Evolutionary conservation across 53 echinoderm and acorn worm genomes (phyloP).

Genomic region (Actinopyga echinites): DNA sequence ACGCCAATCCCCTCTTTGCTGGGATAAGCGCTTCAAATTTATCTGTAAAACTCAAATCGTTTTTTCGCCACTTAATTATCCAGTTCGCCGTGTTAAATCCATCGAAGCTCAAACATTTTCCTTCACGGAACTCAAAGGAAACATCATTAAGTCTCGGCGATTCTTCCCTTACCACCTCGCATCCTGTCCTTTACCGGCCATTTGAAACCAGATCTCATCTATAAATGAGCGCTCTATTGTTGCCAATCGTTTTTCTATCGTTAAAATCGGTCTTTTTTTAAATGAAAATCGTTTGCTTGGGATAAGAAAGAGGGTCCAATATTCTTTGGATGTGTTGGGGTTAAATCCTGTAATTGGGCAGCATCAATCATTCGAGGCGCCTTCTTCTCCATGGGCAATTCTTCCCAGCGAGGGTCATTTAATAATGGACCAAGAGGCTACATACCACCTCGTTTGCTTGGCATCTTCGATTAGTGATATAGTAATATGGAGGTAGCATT

Average conservation of each 20-base stretch:
- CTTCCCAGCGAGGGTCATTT: slow-evolving; percentile 1
- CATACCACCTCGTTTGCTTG: not conserved
- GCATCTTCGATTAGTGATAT: slow-evolving; percentile 35
- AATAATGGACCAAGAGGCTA: not conserved
- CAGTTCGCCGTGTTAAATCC: no score
- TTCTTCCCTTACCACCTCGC: no score
- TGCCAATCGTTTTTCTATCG: slow-evolving; percentile 9
- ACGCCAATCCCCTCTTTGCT: no score
- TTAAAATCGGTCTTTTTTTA: slow-evolving; percentile 13
- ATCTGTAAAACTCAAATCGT: no score
- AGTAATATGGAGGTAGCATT: slow-evolving; percentile 13
- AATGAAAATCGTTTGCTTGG: slow-evolving; percentile 7
- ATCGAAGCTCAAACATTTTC: not conserved
- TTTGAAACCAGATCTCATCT: not conserved
- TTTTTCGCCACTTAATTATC: no score
- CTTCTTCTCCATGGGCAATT: slow-evolving; percentile 7
- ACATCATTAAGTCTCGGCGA: not conserved
- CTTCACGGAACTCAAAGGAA: not conserved
- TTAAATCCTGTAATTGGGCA: slow-evolving; percentile 26
- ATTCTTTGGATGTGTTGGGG: slow-evolving; percentile 23
- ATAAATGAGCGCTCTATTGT: slow-evolving; percentile 7
- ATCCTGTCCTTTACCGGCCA: no score
- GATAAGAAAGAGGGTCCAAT: not conserved
- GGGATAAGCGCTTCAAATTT: no score
- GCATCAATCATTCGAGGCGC: slow-evolving; percentile 16